Evolutionary conservation across 2,888 invertebrate species (phyloP).

Genomic region (Rutpela maculata): DNA sequence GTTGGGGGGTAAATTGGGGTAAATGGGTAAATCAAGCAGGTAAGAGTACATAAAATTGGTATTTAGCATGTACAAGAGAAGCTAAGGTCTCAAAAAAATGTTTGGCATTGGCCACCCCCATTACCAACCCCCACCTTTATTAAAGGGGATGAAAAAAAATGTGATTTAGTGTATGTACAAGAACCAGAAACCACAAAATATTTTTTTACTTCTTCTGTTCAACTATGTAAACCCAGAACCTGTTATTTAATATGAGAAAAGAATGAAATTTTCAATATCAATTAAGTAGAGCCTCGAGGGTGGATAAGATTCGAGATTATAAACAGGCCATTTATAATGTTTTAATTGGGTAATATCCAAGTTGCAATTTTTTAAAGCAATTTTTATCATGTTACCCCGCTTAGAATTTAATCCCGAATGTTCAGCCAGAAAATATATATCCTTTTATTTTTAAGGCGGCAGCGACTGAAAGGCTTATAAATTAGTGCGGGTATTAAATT

Average conservation of each 20-base stretch:
- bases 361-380: neutral
- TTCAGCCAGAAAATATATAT: neutral
- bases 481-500: neutral
- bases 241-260: neutral
- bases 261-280: neutral
- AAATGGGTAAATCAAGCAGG: too few relatives aligned
- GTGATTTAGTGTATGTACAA: too few relatives aligned
- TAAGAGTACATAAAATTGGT: too few relatives aligned
- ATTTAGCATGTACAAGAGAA: too few relatives aligned
- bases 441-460: neutral
- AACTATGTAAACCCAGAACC: neutral
- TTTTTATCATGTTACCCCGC: neutral
- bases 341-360: neutral
- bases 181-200: too few relatives aligned
- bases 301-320: neutral
- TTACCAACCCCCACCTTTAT: too few relatives aligned
- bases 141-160: too few relatives aligned
- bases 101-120: too few relatives aligned
- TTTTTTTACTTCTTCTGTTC: too few relatives aligned
- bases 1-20: too few relatives aligned
- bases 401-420: neutral
- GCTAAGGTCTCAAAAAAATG: too few relatives aligned
- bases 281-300: neutral
- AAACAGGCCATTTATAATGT: neutral
- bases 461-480: slow-evolving; percentile 3